Base-by-base conservation (phyloP, 2,797 vertebrate genomes). In the Furcifer pardalis region DNA sequence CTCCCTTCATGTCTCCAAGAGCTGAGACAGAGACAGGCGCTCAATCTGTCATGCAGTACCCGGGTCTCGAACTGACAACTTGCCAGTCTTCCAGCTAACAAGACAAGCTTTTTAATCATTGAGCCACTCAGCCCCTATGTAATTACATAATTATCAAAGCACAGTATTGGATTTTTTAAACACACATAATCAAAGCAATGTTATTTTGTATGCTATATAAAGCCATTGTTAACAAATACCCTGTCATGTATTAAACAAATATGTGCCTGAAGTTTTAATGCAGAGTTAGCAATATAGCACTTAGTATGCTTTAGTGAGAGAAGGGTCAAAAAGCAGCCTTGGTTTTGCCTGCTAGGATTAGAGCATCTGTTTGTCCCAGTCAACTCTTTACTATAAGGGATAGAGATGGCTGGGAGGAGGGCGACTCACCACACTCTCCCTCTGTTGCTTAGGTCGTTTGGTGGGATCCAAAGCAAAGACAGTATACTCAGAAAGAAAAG, bases 401-500 rank as follows among this genome's bases (percentile, higher is more conserved):
- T 87, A 95, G 95, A 96, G n/a, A n/a, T n/a, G n/a, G 95, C n/a
- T 21, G 92, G 94, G 94, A 96, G 91, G 93, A 94, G 90, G 94
- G 95, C 95, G 96, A 99, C 98, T 99, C 98, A 99, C 98, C 99
- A 97, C 98, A 98, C 97, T 92, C 92, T 96, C 97, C 97, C 96
- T 97, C 97, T 98, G 97, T 94, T 97, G 95, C 97, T 97, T 97
- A 96, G 97, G 97, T 96, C 94, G 96, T 93, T 98, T 98, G 97
- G 97, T 98, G 96, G 97, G 95, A 97, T 99, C 99, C 98, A 99
- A 97, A 98, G 98, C 98, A 99, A 99, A 99, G 97, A 99, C 96
- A 99, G 99, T 99, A 97, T 99, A 99, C 95, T 99, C 98, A 97
- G 99, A 99, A 95, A 99, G 98, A 97, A 99, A 99, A 98, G 99